Conservation (phyloP, 2,888 invertebrate species). For the Cybosia mesomella region DNA sequence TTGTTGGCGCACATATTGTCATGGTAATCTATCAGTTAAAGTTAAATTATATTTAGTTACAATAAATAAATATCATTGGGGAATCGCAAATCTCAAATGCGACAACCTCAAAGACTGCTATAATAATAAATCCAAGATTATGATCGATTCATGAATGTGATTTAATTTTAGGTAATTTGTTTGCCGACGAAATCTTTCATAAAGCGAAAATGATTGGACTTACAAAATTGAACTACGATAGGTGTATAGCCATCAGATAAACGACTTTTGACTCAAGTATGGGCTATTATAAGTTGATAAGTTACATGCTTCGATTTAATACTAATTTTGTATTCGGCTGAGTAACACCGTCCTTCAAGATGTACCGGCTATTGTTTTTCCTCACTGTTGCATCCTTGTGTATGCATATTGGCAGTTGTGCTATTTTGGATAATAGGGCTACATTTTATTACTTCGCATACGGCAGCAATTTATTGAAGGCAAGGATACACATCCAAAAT, state of each 20-base stretch:
- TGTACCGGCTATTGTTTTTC: constrained; percentile 26
- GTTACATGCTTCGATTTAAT: constrained; percentile 25
- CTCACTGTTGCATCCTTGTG: constrained; percentile 15
- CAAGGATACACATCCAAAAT: constrained; percentile 91
- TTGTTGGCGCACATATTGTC: too few relatives aligned
- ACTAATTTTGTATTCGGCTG: constrained; percentile 17
- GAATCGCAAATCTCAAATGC: not conserved
- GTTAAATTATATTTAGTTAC: too few relatives aligned
- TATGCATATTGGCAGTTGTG: not conserved
- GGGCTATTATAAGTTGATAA: not conserved
- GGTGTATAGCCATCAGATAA: not conserved
- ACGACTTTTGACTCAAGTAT: not conserved
- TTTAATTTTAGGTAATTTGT: not conserved
- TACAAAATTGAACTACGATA: not conserved
- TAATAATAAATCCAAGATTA: not conserved
- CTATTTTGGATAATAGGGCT: constrained; percentile 11
- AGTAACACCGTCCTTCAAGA: constrained; percentile 21
- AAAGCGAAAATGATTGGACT: not conserved
- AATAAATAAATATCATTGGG: not conserved
- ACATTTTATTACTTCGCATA: constrained; percentile 47
- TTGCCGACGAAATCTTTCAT: not conserved
- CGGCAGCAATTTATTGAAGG: constrained; percentile 88
- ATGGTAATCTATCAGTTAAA: too few relatives aligned
- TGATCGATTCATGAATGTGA: not conserved
- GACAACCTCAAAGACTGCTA: not conserved